These are phyloP conservation scores for Zoanthus gigantus DNA, from an alignment of 92 coral and sea anemone species.

Conservation along the genomic window DNA sequence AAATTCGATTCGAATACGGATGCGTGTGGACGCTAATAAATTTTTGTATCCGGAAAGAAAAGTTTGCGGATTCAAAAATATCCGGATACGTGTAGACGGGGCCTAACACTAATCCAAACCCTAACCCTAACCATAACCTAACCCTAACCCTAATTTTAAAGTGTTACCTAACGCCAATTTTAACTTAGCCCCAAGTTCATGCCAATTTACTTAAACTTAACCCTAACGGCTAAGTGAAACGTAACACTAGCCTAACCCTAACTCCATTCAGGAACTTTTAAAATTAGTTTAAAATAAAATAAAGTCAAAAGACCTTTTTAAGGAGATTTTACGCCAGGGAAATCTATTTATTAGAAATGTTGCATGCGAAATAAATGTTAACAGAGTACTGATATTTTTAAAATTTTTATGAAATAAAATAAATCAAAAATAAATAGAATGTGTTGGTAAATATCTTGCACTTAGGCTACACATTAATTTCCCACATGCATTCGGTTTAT, in stretches of 20 bases:
- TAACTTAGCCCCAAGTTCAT: background rate
- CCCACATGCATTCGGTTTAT: conserved; percentile 19
- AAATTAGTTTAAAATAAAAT: background rate
- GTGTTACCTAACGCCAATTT: background rate
- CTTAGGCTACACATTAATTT: conserved; percentile 21
- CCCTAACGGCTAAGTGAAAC: conserved; percentile 2
- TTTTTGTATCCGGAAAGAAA: too few species aligned
- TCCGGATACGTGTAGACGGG: too few species aligned
- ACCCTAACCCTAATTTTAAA: background rate
- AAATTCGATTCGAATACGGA: too few species aligned
- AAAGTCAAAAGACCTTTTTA: conserved; percentile 1
- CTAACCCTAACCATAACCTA: background rate
- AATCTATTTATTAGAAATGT: conserved; percentile 4
- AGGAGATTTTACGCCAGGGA: background rate
- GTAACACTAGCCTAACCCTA: conserved; percentile 7
- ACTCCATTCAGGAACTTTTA: conserved; percentile 6
- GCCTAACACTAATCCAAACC: background rate
- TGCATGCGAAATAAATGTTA: conserved; percentile 13
- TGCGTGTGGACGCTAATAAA: too few species aligned
- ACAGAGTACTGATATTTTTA: conserved; percentile 23
- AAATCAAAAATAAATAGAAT: background rate
- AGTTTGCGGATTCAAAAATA: too few species aligned
- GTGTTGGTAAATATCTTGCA: conserved; percentile 16
- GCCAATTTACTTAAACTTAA: conserved; percentile 1
- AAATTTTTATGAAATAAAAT: conserved; percentile 21